phyloP scores from a whole-genome alignment of 2,797 vertebrate species.

The Myotis findleyi region DNA sequence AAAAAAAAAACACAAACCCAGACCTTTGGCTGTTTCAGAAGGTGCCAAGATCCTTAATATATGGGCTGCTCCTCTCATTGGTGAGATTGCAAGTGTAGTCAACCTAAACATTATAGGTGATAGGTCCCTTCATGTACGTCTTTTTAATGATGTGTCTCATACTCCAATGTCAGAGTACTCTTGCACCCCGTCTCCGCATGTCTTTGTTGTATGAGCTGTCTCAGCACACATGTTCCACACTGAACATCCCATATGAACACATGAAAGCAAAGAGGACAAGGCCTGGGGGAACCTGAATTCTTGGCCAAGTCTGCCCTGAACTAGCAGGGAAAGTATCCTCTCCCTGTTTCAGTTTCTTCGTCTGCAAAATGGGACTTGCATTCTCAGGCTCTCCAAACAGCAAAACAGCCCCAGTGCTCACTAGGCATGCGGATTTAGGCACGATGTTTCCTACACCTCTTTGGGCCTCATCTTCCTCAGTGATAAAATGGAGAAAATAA shows the following conservation, averaged over 20 bases:
- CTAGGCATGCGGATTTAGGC: background rate
- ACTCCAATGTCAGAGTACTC: background rate
- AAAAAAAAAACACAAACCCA: background rate
- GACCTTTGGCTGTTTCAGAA: constrained; percentile 40
- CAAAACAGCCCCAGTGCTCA: background rate
- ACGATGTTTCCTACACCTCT: background rate
- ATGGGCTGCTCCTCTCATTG: background rate
- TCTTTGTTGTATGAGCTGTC: background rate
- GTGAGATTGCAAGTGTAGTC: background rate
- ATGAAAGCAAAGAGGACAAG: background rate
- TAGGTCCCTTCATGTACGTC: background rate
- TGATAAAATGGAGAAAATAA: background rate
- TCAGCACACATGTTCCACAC: background rate
- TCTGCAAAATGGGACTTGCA: background rate
- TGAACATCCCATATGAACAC: background rate
- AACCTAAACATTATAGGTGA: background rate
- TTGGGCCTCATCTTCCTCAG: background rate
- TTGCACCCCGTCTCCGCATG: background rate
- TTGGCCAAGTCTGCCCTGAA: background rate
- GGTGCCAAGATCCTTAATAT: constrained; percentile 30
- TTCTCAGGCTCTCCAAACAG: background rate
- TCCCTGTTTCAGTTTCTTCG: background rate
- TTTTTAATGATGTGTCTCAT: constrained; percentile 30
- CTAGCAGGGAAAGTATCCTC: background rate
- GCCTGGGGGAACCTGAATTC: background rate